Conservation (phyloP, 1,140 invertebrate genomes). For the Drosophila baimaii region DNA sequence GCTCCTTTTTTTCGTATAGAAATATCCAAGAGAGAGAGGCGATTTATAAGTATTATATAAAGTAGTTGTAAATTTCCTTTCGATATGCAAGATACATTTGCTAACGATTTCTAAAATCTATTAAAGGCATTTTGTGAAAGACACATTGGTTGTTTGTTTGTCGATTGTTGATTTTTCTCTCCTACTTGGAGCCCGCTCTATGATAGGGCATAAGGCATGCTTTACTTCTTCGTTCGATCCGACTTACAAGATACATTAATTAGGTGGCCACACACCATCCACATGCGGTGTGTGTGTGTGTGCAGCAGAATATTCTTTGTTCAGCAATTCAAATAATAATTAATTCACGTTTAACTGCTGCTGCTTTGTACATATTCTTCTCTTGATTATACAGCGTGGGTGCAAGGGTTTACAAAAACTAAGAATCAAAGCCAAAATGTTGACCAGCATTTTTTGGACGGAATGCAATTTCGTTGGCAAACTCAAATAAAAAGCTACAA, state of each 20-base stretch:
- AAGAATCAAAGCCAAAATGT: conserved; percentile 47
- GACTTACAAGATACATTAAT: conserved; percentile 44
- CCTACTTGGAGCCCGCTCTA: conserved; percentile 56
- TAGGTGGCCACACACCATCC: conserved; percentile 44
- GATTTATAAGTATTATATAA: conserved; percentile 16
- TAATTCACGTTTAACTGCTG: conserved; percentile 29
- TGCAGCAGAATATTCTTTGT: conserved; percentile 28
- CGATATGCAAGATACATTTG: conserved; percentile 45
- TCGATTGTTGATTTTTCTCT: conserved; percentile 13
- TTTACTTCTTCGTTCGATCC: conserved; percentile 9
- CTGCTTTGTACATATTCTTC: conserved; percentile 61
- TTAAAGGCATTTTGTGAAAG: conserved; percentile 81
- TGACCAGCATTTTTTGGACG: conserved; percentile 66
- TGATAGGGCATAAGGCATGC: conserved; percentile 50
- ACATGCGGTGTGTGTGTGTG: conserved; percentile 39
- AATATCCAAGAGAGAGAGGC: conserved; percentile 23
- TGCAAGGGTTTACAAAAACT: conserved; percentile 17
- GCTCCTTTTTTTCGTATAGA: conserved; percentile 28
- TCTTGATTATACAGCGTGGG: conserved; percentile 39
- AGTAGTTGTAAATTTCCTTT: conserved; percentile 36
- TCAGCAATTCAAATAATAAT: conserved; percentile 42
- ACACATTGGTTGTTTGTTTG: conserved; percentile 58
- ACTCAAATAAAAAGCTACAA: conserved; percentile 39
- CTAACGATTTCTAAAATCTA: conserved; percentile 82
- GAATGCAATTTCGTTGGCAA: conserved; percentile 72